phyloP scores from a whole-genome alignment of 2,888 invertebrate species.

The Fabriciana adippe region DNA sequence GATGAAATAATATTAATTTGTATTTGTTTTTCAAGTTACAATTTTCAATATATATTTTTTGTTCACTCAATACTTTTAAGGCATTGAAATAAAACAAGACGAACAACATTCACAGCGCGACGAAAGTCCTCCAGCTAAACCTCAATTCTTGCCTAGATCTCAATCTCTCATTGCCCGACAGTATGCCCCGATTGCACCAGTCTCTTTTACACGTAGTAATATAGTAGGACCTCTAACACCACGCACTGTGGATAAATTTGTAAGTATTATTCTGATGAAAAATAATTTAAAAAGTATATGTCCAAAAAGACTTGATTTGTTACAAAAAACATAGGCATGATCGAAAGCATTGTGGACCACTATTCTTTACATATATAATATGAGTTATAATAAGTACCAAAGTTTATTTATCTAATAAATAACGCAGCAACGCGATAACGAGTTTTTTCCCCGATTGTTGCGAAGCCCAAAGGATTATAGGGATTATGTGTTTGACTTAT shows the following conservation, averaged over 20 bases:
- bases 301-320: neutral
- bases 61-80: conserved; percentile 16
- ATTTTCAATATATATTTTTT: neutral
- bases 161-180: conserved; percentile 52
- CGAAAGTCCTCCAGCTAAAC: conserved; percentile 67
- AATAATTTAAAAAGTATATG: conserved; percentile 33
- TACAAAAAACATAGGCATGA: no score
- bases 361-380: no score
- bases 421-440: no score
- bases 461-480: no score
- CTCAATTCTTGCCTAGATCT: conserved; percentile 60
- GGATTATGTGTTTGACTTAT: no score
- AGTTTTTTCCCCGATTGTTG: no score
- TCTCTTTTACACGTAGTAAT: conserved; percentile 57
- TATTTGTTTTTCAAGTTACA: neutral
- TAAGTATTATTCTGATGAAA: conserved; percentile 46
- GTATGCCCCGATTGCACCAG: conserved; percentile 67
- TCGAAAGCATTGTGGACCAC: no score
- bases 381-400: no score
- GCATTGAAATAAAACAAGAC: conserved; percentile 30
- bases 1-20: no score
- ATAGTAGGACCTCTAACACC: conserved; percentile 54
- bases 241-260: conserved; percentile 46
- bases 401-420: no score
- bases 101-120: conserved; percentile 56